phyloP scores from a whole-genome alignment of 30 jellyfish, hydroid and myxozoan species.

The Aurelia sp. region DNA sequence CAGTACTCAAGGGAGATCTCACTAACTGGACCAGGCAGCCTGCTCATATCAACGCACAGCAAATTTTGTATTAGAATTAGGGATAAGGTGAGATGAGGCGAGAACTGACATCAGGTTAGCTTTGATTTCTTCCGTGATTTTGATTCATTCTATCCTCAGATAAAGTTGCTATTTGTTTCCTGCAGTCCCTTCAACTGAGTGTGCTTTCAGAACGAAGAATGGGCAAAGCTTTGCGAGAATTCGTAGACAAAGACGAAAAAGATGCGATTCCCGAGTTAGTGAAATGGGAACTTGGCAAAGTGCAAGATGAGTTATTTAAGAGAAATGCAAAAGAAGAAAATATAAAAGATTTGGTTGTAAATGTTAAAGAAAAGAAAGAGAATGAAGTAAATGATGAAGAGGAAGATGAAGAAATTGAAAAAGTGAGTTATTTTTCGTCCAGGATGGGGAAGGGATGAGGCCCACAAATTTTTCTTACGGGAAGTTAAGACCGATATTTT shows the following conservation, averaged over 20 bases:
- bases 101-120: too few relatives aligned
- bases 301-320: constrained; percentile 67
- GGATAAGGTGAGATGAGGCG: too few relatives aligned
- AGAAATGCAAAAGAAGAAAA: constrained; percentile 78
- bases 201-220: constrained; percentile 91
- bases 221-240: constrained; percentile 94
- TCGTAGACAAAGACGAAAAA: constrained; percentile 92
- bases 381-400: constrained; percentile 68
- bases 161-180: background rate
- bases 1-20: too few relatives aligned
- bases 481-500: background rate
- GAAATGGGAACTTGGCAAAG: constrained; percentile 77
- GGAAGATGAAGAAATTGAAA: constrained; percentile 77
- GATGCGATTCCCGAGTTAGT: constrained; percentile 94
- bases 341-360: constrained; percentile 64
- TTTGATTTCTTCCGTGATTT: too few relatives aligned
- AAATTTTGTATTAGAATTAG: too few relatives aligned
- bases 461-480: background rate
- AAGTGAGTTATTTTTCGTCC: constrained; percentile 35
- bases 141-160: too few relatives aligned
- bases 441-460: background rate
- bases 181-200: constrained; percentile 67
- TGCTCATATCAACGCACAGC: too few relatives aligned
- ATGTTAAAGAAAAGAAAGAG: constrained; percentile 43
- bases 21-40: too few relatives aligned